These are phyloP conservation scores for Nineta flava DNA, from an alignment of 2,888 invertebrate genomes.

Conservation along the genomic window DNA sequence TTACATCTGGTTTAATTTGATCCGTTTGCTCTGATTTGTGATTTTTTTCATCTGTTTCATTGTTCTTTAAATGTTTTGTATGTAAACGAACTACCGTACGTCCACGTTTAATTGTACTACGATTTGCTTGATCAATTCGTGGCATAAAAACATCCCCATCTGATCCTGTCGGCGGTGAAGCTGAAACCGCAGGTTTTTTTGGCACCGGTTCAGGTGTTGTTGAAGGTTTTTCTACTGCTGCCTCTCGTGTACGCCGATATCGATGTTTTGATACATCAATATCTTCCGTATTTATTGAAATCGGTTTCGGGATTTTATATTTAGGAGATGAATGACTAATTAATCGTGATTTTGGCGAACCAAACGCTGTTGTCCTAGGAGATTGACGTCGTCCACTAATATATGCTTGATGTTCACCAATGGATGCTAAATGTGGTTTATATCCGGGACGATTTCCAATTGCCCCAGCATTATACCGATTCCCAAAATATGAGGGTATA, in stretches of 20 bases:
- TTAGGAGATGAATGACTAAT: slow-evolving; percentile 29
- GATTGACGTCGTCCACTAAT: slow-evolving; percentile 26
- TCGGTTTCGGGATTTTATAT: slow-evolving; percentile 41
- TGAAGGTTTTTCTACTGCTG: slow-evolving; percentile 17
- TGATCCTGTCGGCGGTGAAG: slow-evolving; percentile 3
- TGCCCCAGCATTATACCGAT: slow-evolving; percentile 20
- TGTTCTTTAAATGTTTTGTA: slow-evolving; percentile 32
- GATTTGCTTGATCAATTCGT: slow-evolving; percentile 30
- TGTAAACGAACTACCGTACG: slow-evolving; percentile 59
- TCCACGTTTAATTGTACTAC: slow-evolving; percentile 51
- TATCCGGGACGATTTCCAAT: slow-evolving; percentile 28
- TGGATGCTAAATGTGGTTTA: slow-evolving; percentile 58
- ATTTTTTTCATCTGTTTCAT: slow-evolving; percentile 15
- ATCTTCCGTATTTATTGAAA: slow-evolving; percentile 67
- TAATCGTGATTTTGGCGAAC: slow-evolving; percentile 37
- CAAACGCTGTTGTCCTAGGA: slow-evolving; percentile 30
- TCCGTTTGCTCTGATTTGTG: slow-evolving; percentile 6
- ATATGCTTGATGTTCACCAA: slow-evolving; percentile 38
- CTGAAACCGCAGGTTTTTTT: slow-evolving; percentile 8
- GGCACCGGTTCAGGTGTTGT: slow-evolving; percentile 9
- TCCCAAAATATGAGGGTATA: slow-evolving; percentile 20
- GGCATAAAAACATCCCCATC: slow-evolving; percentile 27
- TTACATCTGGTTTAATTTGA: slow-evolving; percentile 10
- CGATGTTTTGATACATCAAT: slow-evolving; percentile 65
- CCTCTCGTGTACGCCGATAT: slow-evolving; percentile 30